phyloP scores from a whole-genome alignment of 2,888 invertebrate genomes.

The Drosophila koepferae region DNA sequence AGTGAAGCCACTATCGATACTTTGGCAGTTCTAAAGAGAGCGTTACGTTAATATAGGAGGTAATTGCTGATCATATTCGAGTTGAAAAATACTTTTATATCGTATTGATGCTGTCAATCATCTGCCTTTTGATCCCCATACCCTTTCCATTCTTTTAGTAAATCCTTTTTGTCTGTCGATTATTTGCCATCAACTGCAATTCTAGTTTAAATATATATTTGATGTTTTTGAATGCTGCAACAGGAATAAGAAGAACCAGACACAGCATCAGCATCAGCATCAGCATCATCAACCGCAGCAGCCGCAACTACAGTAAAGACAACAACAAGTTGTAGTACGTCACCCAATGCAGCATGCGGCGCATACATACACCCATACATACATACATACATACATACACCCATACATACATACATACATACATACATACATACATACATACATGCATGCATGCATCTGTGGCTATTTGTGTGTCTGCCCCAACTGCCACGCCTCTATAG shows the following conservation, averaged over 20 bases:
- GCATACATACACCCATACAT: neutral
- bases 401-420: neutral
- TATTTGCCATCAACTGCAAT: slow-evolving; percentile 43
- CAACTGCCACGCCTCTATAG: slow-evolving; percentile 49
- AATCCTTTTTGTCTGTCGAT: slow-evolving; percentile 10
- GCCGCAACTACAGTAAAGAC: slow-evolving; percentile 43
- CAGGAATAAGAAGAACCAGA: slow-evolving; percentile 4
- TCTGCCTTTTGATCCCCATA: neutral
- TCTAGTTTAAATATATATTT: slow-evolving; percentile 35
- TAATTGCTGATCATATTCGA: neutral
- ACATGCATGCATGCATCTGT: neutral
- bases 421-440: neutral
- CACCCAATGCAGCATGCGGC: slow-evolving; percentile 44
- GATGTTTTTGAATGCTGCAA: slow-evolving; percentile 22
- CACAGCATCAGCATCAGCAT: slow-evolving; percentile 24
- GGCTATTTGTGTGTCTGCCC: slow-evolving; percentile 30
- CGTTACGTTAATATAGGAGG: neutral
- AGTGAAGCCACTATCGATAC: neutral
- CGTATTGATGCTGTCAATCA: neutral
- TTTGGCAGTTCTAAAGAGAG: neutral
- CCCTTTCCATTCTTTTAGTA: neutral
- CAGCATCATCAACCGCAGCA: slow-evolving; percentile 55
- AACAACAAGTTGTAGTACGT: slow-evolving; percentile 57
- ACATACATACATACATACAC: neutral
- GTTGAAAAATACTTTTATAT: neutral